Percentiles rank a stretch among this genome's conserved stretches.
Conservation (phyloP, 2,797 vertebrate genomes). For the Discoglossus pictus region DNA sequence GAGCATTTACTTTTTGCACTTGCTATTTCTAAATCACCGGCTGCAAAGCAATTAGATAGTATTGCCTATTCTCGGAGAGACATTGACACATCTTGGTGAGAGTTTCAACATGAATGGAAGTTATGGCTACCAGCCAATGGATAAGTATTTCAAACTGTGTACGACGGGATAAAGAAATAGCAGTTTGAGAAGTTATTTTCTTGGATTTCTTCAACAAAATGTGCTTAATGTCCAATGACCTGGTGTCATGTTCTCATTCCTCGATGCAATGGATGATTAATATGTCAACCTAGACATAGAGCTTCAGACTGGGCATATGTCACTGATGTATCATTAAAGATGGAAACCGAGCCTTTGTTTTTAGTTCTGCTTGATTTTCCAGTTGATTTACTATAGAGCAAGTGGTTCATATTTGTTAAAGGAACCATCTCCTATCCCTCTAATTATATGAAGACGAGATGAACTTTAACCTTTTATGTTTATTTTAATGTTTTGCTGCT, state of each 20-base stretch:
- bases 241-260: neutral
- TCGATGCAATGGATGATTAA: neutral
- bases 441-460: neutral
- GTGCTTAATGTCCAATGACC: neutral
- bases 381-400: conserved; percentile 7
- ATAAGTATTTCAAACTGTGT: conserved; percentile 23
- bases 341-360: conserved; percentile 13
- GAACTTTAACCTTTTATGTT: too few relatives aligned
- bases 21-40: conserved; percentile 57
- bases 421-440: neutral
- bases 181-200: conserved; percentile 11
- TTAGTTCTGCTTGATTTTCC: neutral
- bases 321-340: neutral
- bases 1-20: conserved; percentile 63
- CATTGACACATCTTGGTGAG: conserved; percentile 53
- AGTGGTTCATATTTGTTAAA: conserved; percentile 22
- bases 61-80: conserved; percentile 23
- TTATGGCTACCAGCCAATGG: conserved; percentile 16
- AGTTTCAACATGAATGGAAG: conserved; percentile 43
- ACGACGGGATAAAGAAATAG: conserved; percentile 5
- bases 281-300: neutral
- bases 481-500: too few relatives aligned
- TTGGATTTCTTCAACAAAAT: neutral
- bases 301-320: conserved; percentile 2
- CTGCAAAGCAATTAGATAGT: conserved; percentile 41